Conservation (phyloP, 2,888 invertebrate species). For the Spialia ferax region DNA sequence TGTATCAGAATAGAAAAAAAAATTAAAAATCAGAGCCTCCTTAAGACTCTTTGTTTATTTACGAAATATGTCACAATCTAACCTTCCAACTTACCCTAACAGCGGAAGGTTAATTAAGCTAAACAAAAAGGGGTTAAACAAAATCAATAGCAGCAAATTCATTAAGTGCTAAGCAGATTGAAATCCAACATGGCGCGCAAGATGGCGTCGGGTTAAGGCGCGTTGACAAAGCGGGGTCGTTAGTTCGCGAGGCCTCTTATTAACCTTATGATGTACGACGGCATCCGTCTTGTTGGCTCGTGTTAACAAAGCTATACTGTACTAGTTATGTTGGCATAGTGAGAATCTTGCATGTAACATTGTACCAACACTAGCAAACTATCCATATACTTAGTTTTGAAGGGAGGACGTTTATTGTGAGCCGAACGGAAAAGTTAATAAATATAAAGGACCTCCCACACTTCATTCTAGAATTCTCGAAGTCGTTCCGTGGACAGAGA, state of each 20-base stretch:
- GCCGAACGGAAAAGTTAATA: too few relatives aligned
- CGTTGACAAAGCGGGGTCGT: conserved; percentile 86
- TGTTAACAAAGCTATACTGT: conserved; percentile 44
- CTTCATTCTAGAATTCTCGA: too few relatives aligned
- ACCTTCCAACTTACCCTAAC: conserved; percentile 50
- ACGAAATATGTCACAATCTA: conserved; percentile 41
- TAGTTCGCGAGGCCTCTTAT: conserved; percentile 86
- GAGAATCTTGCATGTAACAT: not conserved
- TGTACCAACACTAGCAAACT: not conserved
- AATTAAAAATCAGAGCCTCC: not conserved
- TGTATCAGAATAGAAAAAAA: too few relatives aligned
- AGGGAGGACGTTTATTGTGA: too few relatives aligned
- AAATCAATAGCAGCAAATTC: conserved; percentile 86
- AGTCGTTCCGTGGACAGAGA: too few relatives aligned
- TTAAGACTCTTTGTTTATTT: conserved; percentile 25
- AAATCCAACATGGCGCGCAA: conserved; percentile 83
- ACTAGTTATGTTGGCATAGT: not conserved
- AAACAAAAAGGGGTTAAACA: conserved; percentile 86
- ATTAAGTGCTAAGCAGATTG: conserved; percentile 86
- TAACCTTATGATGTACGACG: conserved; percentile 87
- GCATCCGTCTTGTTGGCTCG: conserved; percentile 69
- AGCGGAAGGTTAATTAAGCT: conserved; percentile 85
- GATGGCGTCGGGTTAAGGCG: conserved; percentile 81
- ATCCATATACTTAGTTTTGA: too few relatives aligned
- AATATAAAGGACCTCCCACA: too few relatives aligned